These are phyloP conservation scores for Caenorhabditis remanei DNA, from an alignment of 1,140 invertebrate genomes.

Conservation along the genomic window DNA sequence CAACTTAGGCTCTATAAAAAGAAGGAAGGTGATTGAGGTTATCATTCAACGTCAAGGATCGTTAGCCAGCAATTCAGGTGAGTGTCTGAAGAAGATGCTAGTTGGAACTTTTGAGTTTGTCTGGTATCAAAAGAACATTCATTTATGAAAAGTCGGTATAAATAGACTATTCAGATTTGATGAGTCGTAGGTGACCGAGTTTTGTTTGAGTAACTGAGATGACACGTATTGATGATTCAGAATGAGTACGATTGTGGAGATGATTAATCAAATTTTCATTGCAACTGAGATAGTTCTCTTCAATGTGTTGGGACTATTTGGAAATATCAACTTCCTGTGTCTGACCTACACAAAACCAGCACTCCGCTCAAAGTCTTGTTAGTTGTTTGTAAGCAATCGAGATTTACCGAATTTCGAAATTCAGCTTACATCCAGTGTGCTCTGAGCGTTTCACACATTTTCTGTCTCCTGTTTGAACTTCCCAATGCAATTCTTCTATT, in stretches of 20 bases:
- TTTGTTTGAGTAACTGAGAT: not conserved
- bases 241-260: not conserved
- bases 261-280: constrained; percentile 46
- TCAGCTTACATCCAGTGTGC: constrained; percentile 40
- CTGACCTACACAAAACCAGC: not conserved
- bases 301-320: constrained; percentile 28
- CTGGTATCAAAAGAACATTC: not conserved
- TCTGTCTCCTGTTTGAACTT: constrained; percentile 22
- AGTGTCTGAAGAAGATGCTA: not conserved
- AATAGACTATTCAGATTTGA: too few species aligned
- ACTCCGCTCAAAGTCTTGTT: constrained; percentile 30
- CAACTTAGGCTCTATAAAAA: not conserved
- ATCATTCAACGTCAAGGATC: not conserved
- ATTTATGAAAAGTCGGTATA: not conserved
- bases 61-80: constrained; percentile 12
- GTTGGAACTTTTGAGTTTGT: not conserved
- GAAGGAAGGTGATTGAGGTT: not conserved
- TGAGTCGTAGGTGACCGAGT: too few species aligned
- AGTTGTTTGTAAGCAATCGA: not conserved
- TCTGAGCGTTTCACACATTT: constrained; percentile 31
- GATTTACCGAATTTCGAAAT: not conserved
- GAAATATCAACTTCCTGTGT: constrained; percentile 37
- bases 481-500: constrained; percentile 20
- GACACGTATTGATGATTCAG: not conserved
- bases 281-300: constrained; percentile 12